These are phyloP conservation scores for Dunckerocampus dactyliophorus DNA, from an alignment of 2,113 vertebrate genomes.

Conservation along the genomic window DNA sequence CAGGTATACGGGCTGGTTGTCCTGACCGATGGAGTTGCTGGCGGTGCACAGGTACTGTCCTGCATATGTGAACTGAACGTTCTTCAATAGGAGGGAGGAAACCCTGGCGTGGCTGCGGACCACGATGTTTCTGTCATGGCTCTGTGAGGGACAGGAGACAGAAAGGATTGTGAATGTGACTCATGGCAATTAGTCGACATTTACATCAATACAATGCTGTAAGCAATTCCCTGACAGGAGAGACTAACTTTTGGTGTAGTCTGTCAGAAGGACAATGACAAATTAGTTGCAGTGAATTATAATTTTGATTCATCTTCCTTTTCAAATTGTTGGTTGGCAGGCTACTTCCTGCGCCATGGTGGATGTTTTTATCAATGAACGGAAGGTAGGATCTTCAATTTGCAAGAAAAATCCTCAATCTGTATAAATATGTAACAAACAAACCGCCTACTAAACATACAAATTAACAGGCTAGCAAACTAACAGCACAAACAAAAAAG, in stretches of 20 bases:
- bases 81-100: conserved; percentile 91
- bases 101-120: conserved; percentile 88
- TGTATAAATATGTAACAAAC: too few relatives aligned
- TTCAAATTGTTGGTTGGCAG: too few relatives aligned
- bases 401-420: too few relatives aligned
- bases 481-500: too few relatives aligned
- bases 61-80: conserved; percentile 91
- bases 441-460: too few relatives aligned
- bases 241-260: neutral
- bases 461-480: too few relatives aligned
- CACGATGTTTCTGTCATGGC: conserved; percentile 84
- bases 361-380: too few relatives aligned
- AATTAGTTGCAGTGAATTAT: neutral
- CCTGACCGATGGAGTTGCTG: conserved; percentile 93
- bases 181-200: too few relatives aligned
- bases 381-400: too few relatives aligned
- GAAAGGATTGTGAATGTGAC: neutral
- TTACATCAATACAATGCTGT: neutral
- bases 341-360: too few relatives aligned
- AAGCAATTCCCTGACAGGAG: neutral
- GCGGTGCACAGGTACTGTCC: conserved; percentile 92
- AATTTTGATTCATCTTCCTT: too few relatives aligned
- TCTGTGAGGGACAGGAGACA: conserved; percentile 66
- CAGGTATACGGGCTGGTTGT: conserved; percentile 86
- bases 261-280: neutral